These are phyloP conservation scores for Meteorus colon DNA, from an alignment of 2,888 invertebrate genomes.

Conservation along the genomic window DNA sequence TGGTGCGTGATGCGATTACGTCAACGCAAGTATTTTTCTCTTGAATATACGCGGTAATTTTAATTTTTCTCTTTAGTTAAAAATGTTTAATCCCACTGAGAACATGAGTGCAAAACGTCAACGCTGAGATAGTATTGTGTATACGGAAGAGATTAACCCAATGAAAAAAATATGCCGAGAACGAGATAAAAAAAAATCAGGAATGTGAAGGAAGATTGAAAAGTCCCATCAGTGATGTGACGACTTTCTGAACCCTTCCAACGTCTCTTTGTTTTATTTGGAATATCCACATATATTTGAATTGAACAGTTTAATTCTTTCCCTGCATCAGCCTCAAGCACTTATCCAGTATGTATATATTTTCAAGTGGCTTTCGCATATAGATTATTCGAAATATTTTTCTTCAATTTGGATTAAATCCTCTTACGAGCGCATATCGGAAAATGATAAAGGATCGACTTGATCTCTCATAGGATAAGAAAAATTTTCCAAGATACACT, in stretches of 20 bases:
- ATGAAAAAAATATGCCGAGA: not conserved
- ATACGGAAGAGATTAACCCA: constrained; percentile 27
- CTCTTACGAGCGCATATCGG: constrained; percentile 50
- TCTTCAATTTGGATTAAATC: constrained; percentile 59
- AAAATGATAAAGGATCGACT: constrained; percentile 34
- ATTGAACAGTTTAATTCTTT: constrained; percentile 44
- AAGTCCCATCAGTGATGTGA: constrained; percentile 48
- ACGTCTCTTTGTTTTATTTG: constrained; percentile 38
- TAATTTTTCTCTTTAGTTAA: no score
- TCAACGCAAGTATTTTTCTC: no score
- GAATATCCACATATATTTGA: constrained; percentile 52
- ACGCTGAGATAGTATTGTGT: not conserved
- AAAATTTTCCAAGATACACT: constrained; percentile 4
- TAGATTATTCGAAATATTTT: constrained; percentile 56
- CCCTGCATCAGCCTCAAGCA: constrained; percentile 16
- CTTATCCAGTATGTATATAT: constrained; percentile 1
- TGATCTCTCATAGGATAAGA: constrained; percentile 23
- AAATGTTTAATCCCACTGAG: no score
- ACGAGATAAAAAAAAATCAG: constrained; percentile 30
- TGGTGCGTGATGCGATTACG: no score
- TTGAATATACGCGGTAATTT: no score
- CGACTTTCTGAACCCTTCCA: constrained; percentile 35
- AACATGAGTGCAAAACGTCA: no score
- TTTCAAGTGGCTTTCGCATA: constrained; percentile 37
- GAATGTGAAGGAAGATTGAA: constrained; percentile 24